These are phyloP conservation scores for Arizona elegans DNA, from an alignment of 2,113 vertebrate species.

Conservation along the genomic window DNA sequence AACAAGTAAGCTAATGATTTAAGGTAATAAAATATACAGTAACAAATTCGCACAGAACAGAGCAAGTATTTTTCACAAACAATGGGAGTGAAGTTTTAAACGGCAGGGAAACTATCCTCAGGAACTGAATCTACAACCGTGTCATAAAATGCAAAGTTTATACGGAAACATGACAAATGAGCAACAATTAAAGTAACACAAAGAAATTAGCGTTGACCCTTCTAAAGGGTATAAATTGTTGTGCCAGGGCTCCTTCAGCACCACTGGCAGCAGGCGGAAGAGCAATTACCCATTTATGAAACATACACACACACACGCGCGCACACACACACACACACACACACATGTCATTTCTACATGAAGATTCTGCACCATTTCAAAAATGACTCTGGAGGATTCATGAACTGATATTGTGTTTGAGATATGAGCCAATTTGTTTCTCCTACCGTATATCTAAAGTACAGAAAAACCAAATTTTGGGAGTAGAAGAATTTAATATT, in stretches of 20 bases:
- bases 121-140: not conserved
- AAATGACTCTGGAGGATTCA: not conserved
- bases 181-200: not conserved
- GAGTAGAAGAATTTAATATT: not conserved
- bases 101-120: not conserved
- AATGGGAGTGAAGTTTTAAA: not conserved
- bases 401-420: not conserved
- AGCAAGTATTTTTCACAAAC: not conserved
- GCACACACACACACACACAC: not conserved
- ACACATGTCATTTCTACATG: not conserved
- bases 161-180: not conserved
- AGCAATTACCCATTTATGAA: not conserved
- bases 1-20: conserved; percentile 20
- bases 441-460: not conserved
- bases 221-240: not conserved
- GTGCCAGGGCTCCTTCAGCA: not conserved
- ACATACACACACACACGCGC: not conserved
- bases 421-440: not conserved
- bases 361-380: not conserved
- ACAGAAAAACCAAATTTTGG: not conserved
- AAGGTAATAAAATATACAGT: conserved; percentile 18
- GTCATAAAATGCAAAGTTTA: not conserved
- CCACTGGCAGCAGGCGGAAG: not conserved
- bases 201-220: not conserved
- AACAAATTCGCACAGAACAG: not conserved